Base-by-base conservation (phyloP, 2,888 invertebrate species). In the Drosophila kuntzei region DNA sequence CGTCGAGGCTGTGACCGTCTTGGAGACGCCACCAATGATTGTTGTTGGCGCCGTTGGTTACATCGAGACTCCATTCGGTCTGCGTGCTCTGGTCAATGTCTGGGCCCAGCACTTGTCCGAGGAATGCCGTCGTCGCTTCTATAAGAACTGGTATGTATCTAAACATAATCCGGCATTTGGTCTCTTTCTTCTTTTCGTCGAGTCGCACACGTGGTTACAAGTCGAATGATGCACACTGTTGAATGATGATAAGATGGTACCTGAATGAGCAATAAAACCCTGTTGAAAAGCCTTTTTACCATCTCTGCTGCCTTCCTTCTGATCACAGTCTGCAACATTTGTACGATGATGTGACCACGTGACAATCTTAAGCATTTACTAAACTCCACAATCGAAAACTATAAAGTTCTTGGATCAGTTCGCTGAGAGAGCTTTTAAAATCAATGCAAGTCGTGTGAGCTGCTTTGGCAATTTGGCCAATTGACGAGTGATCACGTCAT, bases 81-180 rank as follows among this genome's bases (percentile, higher is more conserved):
- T 99, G 73, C 95, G 99, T 66, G 97, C 98, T 55, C 94, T 99
- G 79, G 97, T 98, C 80, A 98, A 99, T 58, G 96, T 99, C 55
- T 99, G 98, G 97, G 99, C 99, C 51, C 99, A 99, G 93, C 99
- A 99, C 94, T 95, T 99, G 92, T 97, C 98, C 43, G 99, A 99
- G 93, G 99, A 99, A 92, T 99, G 99, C 93, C 96, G 97, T 89
- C 96, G 99, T 91, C 96, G 99, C 84, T 99, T 99, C 95, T 99
- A 99, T 95, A 99, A 99, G 95, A 99, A 99, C 94, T 99, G 99
- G 99, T 99, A 95, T 93, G 93, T 92, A 76, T 27, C 6, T 8
- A 16, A 29, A 27, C 14, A n/a, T 18, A 7, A 8, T 66, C 39
- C 79, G 87, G 77, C 82, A 83, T 80, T 83, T 82, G 76, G 63